Evolutionary conservation across 64 coral and sea anemone species (phyloP), one percentile per base, ranked within the genome.

Genomic region (Porites lutea): DNA sequence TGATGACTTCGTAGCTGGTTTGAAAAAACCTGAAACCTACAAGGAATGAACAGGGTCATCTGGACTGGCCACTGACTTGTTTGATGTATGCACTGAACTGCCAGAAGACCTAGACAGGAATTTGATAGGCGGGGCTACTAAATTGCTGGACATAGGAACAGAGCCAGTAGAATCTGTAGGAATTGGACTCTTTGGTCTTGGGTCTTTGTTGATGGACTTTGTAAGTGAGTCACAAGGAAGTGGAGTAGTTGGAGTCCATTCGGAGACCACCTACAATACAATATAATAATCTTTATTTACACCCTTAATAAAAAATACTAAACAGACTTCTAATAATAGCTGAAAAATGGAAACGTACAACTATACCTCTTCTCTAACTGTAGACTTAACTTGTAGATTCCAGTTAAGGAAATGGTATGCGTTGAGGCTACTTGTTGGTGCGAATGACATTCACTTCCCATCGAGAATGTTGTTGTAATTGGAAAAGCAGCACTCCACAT

Each of bases 401-500:
- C 58, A 89, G 62, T 86, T 95, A 44, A 90, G 22, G 74, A 95
- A 90, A 65, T 90, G 93, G 82, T 90, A 54, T 23, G 78, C 79
- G 18, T 86, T 89, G 71, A 86, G 27, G 27, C 27, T 86, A 16
- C 79, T 90, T 84, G 59, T 54, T 86, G 79, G 46, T 76, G 77
- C 82, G 65, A 37, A 37, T 37, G 27, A 37, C 27, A 37, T 79
- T 23, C 65, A 65, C 45, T 94, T 94, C 6, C 47, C 54, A 89
- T 59, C 74, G 9, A 94, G 51, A 64, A 94, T 89, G 8, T 83
- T 87, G 47, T 18, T 76, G 72, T 94, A 94, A 5, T 87, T 65
- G 62, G 87, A 94, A 65, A 90, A 94, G 18, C 87, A 83, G 12
- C 93, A 59, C 59, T 94, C 87, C 12, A 95, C 88, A 37, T 95